Evolutionary conservation across 2,888 invertebrate species (phyloP).

Genomic region (Andrena fulva): DNA sequence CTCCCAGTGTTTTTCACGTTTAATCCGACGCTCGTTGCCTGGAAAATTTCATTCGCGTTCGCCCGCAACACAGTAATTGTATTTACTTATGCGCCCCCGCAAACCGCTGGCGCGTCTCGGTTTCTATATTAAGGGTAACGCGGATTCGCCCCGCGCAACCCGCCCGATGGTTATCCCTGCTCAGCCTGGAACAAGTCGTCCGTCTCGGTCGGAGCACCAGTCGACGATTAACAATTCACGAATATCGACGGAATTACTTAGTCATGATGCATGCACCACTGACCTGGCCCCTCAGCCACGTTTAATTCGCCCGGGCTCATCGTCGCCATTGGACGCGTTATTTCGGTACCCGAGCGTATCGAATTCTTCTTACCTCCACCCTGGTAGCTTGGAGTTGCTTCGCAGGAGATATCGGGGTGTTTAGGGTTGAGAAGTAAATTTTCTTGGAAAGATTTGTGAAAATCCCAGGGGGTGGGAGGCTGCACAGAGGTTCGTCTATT

Average conservation of each 20-base stretch:
- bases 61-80: background rate
- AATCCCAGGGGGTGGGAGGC: no score
- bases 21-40: background rate
- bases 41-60: background rate
- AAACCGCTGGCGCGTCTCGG: background rate
- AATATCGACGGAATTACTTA: conserved; percentile 1
- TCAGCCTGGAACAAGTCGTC: conserved; percentile 32
- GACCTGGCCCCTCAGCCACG: background rate
- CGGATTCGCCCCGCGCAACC: conserved; percentile 25
- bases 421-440: no score
- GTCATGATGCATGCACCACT: background rate
- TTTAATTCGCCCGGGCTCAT: background rate
- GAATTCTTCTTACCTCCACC: background rate
- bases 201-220: conserved; percentile 24
- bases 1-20: background rate
- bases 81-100: background rate
- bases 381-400: no score
- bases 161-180: conserved; percentile 24
- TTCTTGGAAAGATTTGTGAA: no score
- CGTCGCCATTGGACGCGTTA: background rate
- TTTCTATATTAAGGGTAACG: conserved; percentile 9
- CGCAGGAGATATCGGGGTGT: no score
- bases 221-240: conserved; percentile 44
- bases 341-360: background rate
- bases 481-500: no score